Base-by-base conservation (phyloP, 2,888 invertebrate species). In the Drosophila prostipennis region DNA sequence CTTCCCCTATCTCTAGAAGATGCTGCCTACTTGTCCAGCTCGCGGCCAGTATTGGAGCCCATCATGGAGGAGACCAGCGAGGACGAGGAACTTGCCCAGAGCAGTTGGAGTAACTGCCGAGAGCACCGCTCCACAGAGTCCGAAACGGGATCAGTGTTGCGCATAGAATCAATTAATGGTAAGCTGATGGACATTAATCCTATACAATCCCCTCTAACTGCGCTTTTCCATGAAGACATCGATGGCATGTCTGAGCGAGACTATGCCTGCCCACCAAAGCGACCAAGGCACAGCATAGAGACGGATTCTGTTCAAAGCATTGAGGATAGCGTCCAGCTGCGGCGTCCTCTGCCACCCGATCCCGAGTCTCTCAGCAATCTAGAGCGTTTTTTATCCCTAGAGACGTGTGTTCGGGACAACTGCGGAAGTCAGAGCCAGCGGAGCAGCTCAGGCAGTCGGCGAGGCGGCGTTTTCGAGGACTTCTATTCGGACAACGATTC, bases 51-150 rank as follows among this genome's bases (percentile, higher is more conserved):
- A 88, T 93, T 97, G 92, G 97, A 97, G 92, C 97, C 97, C 29
- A 97, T 97, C 91, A 94, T 96, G 88, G 97, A 97, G 92, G 97
- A 97, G 92, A 97, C 97, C 16, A 96, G 96, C 79, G 97, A 97
- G 92, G 97, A 97, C 78, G 92, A 92, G 78, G 92, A 92, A 68
- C 89, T 84, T 49, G 83, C 85, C 23, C 89, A 89, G 40, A 89
- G 89, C 67, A 90, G 89, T 37, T 91, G 91, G 91, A 89, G 87
- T 46, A 89, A 89, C 42, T 89, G 87, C 39, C 54, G 86, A 54
- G 91, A 91, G 34, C 88, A 89, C 23, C 49, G 65, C 0, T 19
- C 93, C 7, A 96, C 93, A 4, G 96, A 96, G 92, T 96, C 96
- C 43, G 96, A 96, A 90, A 95, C 96, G 57, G 96, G 96, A 80